Evolutionary conservation across 2,888 invertebrate genomes (phyloP), one percentile per base, ranked within the genome.

Genomic region (Melanostoma mellinum): DNA sequence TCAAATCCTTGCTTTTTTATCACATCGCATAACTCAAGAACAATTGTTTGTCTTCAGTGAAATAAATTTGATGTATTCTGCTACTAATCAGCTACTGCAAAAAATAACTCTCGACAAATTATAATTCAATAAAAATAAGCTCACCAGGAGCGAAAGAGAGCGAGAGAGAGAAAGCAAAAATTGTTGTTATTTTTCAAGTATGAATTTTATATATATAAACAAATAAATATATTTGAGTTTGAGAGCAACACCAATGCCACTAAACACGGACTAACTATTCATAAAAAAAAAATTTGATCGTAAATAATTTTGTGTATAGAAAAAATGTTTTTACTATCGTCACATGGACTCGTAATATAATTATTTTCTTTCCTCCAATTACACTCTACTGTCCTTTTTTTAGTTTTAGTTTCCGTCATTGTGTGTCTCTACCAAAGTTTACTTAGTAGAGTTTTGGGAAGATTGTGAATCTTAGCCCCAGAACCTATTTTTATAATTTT

Each of bases 291-390:
- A 56, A 71, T 65, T 50, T 75, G 38, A 53, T 53, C 71, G 44
- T 81, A 72, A 50, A 71, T 80, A 65, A 55, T 75, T 77, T 72
- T 77, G 72, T 77, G 72, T 77, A 61, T 76, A 81, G 67, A 77
- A 71, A 40, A 8, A 33, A 50, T 42, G 20, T 20, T 20, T 20
- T 20, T 38, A 52, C 36, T 71, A 74, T 30, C 75, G 75, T 80
- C 75, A 58, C 61, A 63, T 69, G 75, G 58, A 75, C 69, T 74
- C 60, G 46, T 75, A 65, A 61, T 36, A 61, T 61, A 36, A 61
- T 61, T 61, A 60, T 71, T 72, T 80, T 58, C 69, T 56, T 46
- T 77, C 52, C 56, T 80, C 75, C 33, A 58, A 44, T 56, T 38
- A 56, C 48, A 65, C 38, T 0, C 32, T 58, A 38, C 60, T 58